Conservation (phyloP, 2,797 vertebrate genomes). For the Eidolon dupreanum region DNA sequence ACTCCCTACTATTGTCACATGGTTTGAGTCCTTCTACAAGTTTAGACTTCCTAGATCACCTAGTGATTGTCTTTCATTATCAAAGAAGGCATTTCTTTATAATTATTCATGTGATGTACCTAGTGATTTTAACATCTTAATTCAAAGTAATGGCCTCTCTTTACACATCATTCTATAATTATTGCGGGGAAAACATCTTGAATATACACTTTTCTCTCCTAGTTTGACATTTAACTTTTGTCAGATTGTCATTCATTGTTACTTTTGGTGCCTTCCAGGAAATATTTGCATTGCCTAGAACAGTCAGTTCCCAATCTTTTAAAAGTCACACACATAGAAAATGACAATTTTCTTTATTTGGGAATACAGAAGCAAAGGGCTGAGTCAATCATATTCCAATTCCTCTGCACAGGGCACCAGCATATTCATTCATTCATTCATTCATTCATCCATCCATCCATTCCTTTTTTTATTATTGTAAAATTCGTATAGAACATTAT, state of each 20-base stretch:
- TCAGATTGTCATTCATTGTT: neutral
- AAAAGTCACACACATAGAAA: neutral
- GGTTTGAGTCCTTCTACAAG: neutral
- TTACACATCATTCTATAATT: neutral
- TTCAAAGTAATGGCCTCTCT: neutral
- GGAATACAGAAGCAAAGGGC: neutral
- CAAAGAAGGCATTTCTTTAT: neutral
- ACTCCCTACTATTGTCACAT: neutral
- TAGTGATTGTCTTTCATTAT: neutral
- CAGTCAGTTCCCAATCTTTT: neutral
- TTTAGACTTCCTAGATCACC: neutral
- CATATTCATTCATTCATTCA: neutral
- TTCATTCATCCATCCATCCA: neutral
- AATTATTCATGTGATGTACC: neutral
- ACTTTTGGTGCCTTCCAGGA: neutral
- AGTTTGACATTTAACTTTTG: slow-evolving; percentile 4
- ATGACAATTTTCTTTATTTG: neutral
- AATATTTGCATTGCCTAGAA: neutral
- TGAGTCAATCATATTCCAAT: neutral
- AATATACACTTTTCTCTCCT: neutral
- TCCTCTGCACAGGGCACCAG: neutral
- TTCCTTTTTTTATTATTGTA: neutral
- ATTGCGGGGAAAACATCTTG: neutral
- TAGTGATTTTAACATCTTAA: neutral
- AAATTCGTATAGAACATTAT: neutral